phyloP scores from a whole-genome alignment of 2,113 vertebrate species.

The Orientallactaga bullata region DNA sequence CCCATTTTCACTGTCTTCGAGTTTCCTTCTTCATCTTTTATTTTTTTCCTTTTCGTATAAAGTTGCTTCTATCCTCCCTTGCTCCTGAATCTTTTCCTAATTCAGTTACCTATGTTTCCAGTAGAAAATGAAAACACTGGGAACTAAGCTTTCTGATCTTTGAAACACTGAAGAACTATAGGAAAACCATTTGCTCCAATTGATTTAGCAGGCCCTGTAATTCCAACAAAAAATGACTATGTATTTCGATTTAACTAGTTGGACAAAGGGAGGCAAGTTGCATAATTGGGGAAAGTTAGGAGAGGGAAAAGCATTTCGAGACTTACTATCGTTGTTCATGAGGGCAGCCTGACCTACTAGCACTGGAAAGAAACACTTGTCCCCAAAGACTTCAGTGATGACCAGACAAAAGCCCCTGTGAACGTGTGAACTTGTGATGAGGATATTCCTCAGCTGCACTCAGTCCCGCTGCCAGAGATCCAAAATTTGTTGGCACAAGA shows the following conservation, averaged over 20 bases:
- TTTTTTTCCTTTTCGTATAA: background rate
- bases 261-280: background rate
- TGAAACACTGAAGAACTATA: background rate
- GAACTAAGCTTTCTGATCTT: background rate
- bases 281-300: background rate
- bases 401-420: constrained; percentile 51
- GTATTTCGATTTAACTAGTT: background rate
- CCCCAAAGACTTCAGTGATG: constrained; percentile 22
- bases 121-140: background rate
- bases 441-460: background rate
- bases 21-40: background rate
- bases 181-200: background rate
- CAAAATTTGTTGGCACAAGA: background rate
- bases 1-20: background rate
- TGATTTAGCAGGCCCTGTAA: constrained; percentile 14
- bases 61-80: background rate
- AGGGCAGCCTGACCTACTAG: constrained; percentile 9
- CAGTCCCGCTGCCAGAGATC: constrained; percentile 27
- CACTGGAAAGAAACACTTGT: constrained; percentile 2
- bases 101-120: constrained; percentile 5
- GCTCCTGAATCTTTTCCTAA: constrained; percentile 34
- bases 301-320: background rate
- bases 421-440: constrained; percentile 1
- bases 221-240: background rate
- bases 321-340: background rate